phyloP scores from a whole-genome alignment of 2,113 vertebrate species.

The Cyphomyrus plagiostoma region DNA sequence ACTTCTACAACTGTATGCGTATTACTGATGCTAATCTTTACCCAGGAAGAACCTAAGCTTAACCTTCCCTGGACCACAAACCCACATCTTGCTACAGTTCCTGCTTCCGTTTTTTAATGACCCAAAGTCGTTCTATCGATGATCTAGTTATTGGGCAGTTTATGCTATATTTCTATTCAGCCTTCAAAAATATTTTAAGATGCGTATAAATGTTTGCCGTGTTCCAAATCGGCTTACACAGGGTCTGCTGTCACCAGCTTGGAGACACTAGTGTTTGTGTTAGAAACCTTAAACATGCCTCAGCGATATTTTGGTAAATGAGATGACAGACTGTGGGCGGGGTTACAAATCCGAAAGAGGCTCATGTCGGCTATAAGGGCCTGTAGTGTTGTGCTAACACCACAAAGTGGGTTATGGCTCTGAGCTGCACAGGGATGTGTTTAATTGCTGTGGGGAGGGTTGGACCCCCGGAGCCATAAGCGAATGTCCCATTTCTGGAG shows the following conservation, averaged over 20 bases:
- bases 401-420: not conserved
- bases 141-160: not conserved
- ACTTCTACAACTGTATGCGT: not conserved
- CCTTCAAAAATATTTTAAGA: not conserved
- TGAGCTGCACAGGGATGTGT: not conserved
- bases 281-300: not conserved
- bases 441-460: not conserved
- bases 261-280: not conserved
- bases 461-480: not conserved
- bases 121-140: not conserved
- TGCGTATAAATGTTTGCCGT: not conserved
- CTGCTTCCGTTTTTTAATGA: not conserved
- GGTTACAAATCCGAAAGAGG: not conserved
- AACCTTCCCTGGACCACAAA: not conserved
- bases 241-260: not conserved
- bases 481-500: not conserved
- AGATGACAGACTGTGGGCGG: not conserved
- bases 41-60: not conserved
- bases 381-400: not conserved
- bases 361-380: not conserved
- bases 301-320: not conserved
- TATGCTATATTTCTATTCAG: not conserved
- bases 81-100: not conserved
- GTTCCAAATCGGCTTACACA: not conserved
- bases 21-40: not conserved